Evolutionary conservation across 2,797 vertebrate genomes (phyloP), one percentile per base, ranked within the genome.

Genomic region (Pyrrhura leucotis): DNA sequence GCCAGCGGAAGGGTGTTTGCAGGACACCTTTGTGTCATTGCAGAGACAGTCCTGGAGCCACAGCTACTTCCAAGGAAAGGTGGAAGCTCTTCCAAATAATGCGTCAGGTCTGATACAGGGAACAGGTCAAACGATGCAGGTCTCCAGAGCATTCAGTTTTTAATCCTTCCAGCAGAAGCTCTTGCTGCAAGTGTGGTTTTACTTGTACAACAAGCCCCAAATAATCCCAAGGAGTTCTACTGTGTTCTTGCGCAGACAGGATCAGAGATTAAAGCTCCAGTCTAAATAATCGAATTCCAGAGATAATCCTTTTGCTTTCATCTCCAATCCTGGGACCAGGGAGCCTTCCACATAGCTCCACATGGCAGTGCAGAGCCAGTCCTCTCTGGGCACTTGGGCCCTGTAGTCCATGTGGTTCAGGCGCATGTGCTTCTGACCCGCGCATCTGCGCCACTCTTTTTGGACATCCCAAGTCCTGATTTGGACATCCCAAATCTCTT

Each of bases 261-360:
- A 74, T 71, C 82, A 71, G 90, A 95, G 94, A 95, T 96, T 97
- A 95, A 92, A 96, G 74, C 76, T 92, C 89, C 92, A 91, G 65
- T 97, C 86, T 95, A 95, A 93, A 95, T 95, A 97, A 97, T 97
- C 97, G 96, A 94, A 95, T 98, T 97, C 88, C 42, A 88, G 96
- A 90, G 94, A 86, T 96, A 96, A 98, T 91, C 87, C 67, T 89
- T 96, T 96, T 92, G 94, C 96, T 92, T 67, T 90, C 67, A 28
- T 93, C 80, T 94, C 68, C 26, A n/a, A 1, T 90, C 91, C 90
- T 61, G 3, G 28, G 12, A 25, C 16, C 31, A 77, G 89, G 51
- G 78, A 90, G 44, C 35, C 69, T 93, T 85, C 69, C 71, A 93
- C 84, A 37, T 23, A 58, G 65, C 59, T 85, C 84, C 44, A 16